Evolutionary conservation across 2,113 vertebrate genomes (phyloP).

Genomic region (Ancistrus triradiatus): DNA sequence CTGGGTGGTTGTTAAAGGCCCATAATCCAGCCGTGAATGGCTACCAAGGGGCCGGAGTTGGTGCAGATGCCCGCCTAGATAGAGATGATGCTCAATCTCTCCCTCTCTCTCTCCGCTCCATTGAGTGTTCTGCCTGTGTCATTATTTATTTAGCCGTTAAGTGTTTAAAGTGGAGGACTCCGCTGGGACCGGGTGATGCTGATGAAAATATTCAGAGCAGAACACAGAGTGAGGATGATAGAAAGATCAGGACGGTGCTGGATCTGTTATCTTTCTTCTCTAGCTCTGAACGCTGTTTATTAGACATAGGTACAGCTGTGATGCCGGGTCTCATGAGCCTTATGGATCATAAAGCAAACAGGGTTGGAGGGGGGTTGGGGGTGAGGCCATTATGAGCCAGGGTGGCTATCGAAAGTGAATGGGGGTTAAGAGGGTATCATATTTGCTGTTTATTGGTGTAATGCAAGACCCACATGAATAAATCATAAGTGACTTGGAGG

Average conservation of each 20-base stretch:
- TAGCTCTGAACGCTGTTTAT: too few relatives aligned
- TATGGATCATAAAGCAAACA: conserved; percentile 31
- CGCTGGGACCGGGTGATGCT: conserved; percentile 62
- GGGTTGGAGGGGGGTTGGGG: too few relatives aligned
- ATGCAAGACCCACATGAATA: conserved; percentile 59
- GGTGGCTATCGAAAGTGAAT: conserved; percentile 30
- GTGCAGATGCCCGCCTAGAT: conserved; percentile 82
- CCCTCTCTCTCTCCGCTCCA: conserved; percentile 58
- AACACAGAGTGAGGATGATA: conserved; percentile 24
- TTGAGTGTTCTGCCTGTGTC: conserved; percentile 56
- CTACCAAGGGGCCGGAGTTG: conserved; percentile 70
- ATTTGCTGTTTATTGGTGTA: conserved; percentile 57
- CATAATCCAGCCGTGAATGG: conserved; percentile 80
- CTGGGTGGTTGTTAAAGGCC: conserved; percentile 82
- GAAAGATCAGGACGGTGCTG: neutral
- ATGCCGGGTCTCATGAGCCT: conserved; percentile 7
- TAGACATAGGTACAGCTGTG: conserved; percentile 8
- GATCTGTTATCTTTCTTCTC: conserved; percentile 24
- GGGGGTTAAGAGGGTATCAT: conserved; percentile 46
- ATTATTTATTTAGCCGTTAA: conserved; percentile 91
- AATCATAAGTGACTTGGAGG: conserved; percentile 57
- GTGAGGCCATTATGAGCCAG: conserved; percentile 23
- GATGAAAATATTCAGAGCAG: conserved; percentile 62
- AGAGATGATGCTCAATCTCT: conserved; percentile 66
- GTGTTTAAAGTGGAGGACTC: conserved; percentile 77